These are phyloP conservation scores for Ctena decussata DNA, from an alignment of 2,888 invertebrate genomes.

Conservation along the genomic window DNA sequence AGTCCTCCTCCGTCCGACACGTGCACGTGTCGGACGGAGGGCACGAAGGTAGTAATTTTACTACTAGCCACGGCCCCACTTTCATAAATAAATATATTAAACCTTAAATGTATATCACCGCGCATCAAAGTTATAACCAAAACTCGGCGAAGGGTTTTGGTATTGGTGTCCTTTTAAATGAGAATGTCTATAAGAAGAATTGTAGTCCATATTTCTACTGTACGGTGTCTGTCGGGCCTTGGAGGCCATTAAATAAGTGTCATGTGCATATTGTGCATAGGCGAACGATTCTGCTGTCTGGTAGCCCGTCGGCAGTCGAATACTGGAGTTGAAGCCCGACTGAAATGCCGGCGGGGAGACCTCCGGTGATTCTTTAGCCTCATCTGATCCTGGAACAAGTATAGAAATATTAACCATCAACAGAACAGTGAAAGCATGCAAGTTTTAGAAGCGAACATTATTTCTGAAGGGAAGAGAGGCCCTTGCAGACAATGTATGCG, in stretches of 20 bases:
- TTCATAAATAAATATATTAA: too few species aligned
- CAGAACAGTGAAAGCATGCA: too few species aligned
- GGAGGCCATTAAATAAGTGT: constrained; percentile 79
- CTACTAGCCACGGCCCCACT: too few species aligned
- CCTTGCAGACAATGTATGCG: too few species aligned
- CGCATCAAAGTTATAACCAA: constrained; percentile 59
- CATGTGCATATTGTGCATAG: constrained; percentile 79
- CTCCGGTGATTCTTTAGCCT: constrained; percentile 55
- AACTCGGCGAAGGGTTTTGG: constrained; percentile 50
- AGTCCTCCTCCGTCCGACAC: too few species aligned
- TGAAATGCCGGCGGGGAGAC: constrained; percentile 60
- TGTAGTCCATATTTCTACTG: constrained; percentile 81
- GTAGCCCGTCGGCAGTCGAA: constrained; percentile 71
- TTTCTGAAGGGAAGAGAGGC: too few species aligned
- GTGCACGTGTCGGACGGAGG: too few species aligned
- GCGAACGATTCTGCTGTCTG: constrained; percentile 74
- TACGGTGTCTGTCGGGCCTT: constrained; percentile 82
- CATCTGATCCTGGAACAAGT: constrained; percentile 52
- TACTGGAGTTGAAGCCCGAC: constrained; percentile 64
- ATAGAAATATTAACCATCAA: background rate
- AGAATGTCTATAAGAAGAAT: constrained; percentile 78
- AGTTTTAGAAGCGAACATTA: too few species aligned
- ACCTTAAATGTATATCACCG: constrained; percentile 35
- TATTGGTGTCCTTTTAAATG: constrained; percentile 82
- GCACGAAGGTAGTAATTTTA: too few species aligned